Percentiles rank a stretch among this genome's conserved stretches.
Evolutionary conservation across 37 sponge, comb jelly and placozoan genomes (phyloP).

Genomic region (Ianthella basta): DNA sequence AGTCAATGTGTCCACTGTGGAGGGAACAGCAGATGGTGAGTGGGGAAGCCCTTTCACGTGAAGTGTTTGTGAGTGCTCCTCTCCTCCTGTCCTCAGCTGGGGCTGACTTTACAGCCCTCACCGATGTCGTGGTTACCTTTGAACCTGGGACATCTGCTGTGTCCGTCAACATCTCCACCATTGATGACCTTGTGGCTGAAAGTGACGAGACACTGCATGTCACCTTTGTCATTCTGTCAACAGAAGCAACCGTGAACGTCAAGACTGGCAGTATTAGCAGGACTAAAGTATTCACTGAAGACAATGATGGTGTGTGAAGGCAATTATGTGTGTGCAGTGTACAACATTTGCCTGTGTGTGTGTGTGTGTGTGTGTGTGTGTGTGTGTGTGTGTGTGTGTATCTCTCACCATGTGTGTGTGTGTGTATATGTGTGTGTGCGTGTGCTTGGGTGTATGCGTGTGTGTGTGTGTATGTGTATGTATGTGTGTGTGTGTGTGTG

Average conservation of each 20-base stretch:
- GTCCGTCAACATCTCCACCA: constrained; percentile 13
- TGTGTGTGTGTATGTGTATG: no score
- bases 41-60: neutral
- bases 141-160: neutral
- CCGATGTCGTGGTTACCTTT: neutral
- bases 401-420: no score
- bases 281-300: constrained; percentile 23
- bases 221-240: neutral
- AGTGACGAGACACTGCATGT: constrained; percentile 30
- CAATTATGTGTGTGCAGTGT: neutral
- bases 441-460: no score
- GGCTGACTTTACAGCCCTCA: neutral
- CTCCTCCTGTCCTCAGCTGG: neutral
- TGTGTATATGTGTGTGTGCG: no score
- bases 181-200: constrained; percentile 43
- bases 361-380: no score
- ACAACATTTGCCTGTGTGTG: neutral
- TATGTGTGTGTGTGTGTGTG: no score
- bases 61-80: neutral
- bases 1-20: neutral
- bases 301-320: constrained; percentile 22
- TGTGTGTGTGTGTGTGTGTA: no score
- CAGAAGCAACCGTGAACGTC: neutral
- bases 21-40: neutral
- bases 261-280: neutral